Base-by-base conservation (phyloP, 2,888 invertebrate species). In the Euclidia mi region DNA sequence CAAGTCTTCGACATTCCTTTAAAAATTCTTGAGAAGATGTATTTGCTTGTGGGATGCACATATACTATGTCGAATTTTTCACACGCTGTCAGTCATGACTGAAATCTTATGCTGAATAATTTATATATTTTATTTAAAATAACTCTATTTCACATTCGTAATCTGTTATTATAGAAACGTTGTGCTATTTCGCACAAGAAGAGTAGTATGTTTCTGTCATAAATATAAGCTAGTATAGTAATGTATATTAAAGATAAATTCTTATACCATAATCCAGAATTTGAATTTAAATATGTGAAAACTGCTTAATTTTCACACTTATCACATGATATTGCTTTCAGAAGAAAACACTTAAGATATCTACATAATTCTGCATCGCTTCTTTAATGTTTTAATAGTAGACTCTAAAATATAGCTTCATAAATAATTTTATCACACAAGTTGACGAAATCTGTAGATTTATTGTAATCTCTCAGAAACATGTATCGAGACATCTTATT, bases 401-500 rank as follows among this genome's bases (percentile, higher is more conserved):
- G 6, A 20, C 28, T 20, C 12, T 12, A 28, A 45, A 45, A 25
- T 35, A 37, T n/a, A 15, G 15, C 28, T 38, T 40, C 9, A 29
- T 47, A 31, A 47, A 31, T 15, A 32, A 18, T 11, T 41, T 3
- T 41, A 10, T 18, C 17, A 48, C 44, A 31, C 28, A 41, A 20
- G 15, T 35, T 38, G 29, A 46, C 32, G 11, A 34, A 35, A 45
- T 37, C 15, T 25, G 12, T 37, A 43, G 28, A 41, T 32, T 37
- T 12, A 59, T 12, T n/a, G 31, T 46, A 40, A 47, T 25, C 14
- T 48, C 40, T 49, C 14, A 29, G 2, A 47, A 48, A 15, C 2
- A 11, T 47, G 14, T 3, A 37, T 17, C 12, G 25, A 9, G 11
- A 18, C 38, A 56, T 58, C 17, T 40, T 47, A 56, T 57, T 51